These are phyloP conservation scores for Piprites chloris DNA, from an alignment of 2,113 vertebrate genomes.

Conservation along the genomic window DNA sequence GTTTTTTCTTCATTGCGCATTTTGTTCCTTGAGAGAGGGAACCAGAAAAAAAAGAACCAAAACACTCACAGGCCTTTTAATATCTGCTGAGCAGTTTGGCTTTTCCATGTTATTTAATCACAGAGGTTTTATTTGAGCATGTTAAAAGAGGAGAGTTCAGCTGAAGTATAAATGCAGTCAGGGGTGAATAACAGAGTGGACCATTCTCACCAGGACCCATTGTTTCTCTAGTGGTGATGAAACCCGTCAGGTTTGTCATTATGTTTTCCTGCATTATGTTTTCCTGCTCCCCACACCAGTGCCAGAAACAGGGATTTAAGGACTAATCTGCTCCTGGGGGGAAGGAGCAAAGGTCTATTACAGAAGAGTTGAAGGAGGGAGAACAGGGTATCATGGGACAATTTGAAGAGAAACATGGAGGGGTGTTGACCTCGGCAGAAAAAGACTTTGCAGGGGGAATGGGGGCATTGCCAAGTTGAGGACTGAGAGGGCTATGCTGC, in stretches of 20 bases:
- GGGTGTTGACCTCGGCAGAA: neutral
- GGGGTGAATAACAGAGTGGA: rapidly evolving
- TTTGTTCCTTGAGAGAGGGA: neutral
- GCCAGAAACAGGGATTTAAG: neutral
- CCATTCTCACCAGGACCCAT: rapidly evolving
- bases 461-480: rapidly evolving
- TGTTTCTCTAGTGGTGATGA: rapidly evolving
- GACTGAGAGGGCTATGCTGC: rapidly evolving
- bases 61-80: neutral
- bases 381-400: neutral
- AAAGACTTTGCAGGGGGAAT: neutral
- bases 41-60: neutral
- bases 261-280: neutral
- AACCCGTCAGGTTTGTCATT: neutral
- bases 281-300: rapidly evolving
- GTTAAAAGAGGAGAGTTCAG: neutral
- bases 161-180: rapidly evolving
- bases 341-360: rapidly evolving
- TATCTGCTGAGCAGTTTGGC: too few species aligned
- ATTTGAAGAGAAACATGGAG: neutral
- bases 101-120: neutral
- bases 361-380: rapidly evolving
- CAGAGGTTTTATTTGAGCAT: rapidly evolving
- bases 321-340: rapidly evolving
- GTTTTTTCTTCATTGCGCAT: rapidly evolving